Evolutionary conservation across 2,888 invertebrate genomes (phyloP).

Genomic region (Platerodrilus igneus): DNA sequence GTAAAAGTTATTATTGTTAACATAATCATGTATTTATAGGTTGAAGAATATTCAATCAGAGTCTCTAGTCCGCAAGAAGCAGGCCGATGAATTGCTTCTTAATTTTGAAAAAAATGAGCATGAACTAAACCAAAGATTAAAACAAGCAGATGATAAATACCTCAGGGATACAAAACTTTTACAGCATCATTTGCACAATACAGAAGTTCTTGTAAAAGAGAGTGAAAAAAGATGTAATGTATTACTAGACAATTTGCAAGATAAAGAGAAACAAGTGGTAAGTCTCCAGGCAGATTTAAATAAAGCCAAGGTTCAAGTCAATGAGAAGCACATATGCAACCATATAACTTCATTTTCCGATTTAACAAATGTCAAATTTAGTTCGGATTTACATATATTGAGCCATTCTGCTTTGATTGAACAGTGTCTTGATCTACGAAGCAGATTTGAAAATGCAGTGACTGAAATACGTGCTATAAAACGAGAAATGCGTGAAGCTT

Average conservation of each 20-base stretch:
- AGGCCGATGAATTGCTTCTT: conserved; percentile 71
- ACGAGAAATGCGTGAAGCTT: conserved; percentile 72
- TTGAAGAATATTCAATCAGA: conserved; percentile 67
- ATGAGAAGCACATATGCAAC: conserved; percentile 55
- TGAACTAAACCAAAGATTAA: conserved; percentile 65
- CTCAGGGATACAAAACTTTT: conserved; percentile 55
- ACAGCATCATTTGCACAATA: conserved; percentile 54
- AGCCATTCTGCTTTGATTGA: conserved; percentile 75
- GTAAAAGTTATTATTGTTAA: too few relatives aligned
- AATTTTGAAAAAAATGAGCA: conserved; percentile 74
- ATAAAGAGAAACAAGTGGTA: conserved; percentile 62
- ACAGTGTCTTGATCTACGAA: conserved; percentile 72
- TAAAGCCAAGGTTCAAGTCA: conserved; percentile 65
- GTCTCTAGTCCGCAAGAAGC: conserved; percentile 64
- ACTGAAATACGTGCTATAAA: conserved; percentile 80
- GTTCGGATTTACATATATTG: conserved; percentile 66
- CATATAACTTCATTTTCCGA: conserved; percentile 77
- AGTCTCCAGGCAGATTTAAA: conserved; percentile 65
- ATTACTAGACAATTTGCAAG: conserved; percentile 61
- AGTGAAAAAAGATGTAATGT: conserved; percentile 63
- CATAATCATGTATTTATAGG: too few relatives aligned
- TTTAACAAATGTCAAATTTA: conserved; percentile 72
- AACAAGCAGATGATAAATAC: conserved; percentile 68
- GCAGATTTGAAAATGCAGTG: conserved; percentile 76
- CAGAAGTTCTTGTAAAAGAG: conserved; percentile 63